Evolutionary conservation across 1,140 invertebrate genomes (phyloP), one percentile per base, ranked within the genome.

Genomic region (Parasteatoda tepidariorum): DNA sequence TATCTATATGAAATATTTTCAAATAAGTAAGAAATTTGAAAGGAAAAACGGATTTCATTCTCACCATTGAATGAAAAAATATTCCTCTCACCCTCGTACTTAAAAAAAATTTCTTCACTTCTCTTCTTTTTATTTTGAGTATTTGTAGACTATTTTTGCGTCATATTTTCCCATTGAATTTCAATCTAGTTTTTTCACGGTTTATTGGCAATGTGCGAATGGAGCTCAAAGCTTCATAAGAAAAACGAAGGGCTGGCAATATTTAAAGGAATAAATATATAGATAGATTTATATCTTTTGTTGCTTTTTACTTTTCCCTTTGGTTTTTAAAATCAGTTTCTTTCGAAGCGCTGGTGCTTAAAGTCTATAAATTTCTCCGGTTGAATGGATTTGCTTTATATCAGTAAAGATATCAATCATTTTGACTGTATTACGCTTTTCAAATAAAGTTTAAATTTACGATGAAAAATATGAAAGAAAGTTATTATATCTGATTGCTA

Each of bases 151-250:
- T 68, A 68, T 59, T 79, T 79, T 26, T 24, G 41, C 62, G 64
- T 79, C 76, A 79, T 79, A 79, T 79, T 79, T 79, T 62, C 30
- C 64, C 76, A 79, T 79, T 79, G 76, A 79, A 79, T 79, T 79
- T 68, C 76, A 61, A 79, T 79, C 64, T 79, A 7, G 28, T 68
- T 68, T 79, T 79, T 79, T 68, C 76, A 79, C 76, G 76, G 41
- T 79, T 68, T 79, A 79, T 79, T 79, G 76, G 76, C 41, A 68
- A 79, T 68, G 76, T 68, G 64, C 30, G 74, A 66, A 78, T 79
- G 22, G 54, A 59, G 59, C 33, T 15, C 24, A 18, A 13, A 30
- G 68, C 34, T 66, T 64, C 74, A 41, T 76, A 18, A 71, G 24
- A 18, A 4, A 48, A 30, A 68, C 13, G 33, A 31, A 26, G 41